Conservation (phyloP, 2,797 vertebrate species). For the Eurystomus glaucurus region DNA sequence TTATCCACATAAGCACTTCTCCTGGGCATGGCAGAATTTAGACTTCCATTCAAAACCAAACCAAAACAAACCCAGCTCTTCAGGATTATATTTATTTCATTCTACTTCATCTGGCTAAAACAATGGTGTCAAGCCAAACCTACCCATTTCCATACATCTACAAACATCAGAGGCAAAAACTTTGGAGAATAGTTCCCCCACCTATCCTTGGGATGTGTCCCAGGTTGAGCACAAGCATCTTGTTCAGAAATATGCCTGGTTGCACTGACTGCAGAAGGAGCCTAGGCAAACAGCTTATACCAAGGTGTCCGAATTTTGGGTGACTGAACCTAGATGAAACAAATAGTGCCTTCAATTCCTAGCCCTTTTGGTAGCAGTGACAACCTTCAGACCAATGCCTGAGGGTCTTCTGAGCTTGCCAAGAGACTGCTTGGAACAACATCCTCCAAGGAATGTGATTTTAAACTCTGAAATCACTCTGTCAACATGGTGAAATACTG, state of each 20-base stretch:
- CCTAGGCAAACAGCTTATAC: background rate
- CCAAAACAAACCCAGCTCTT: background rate
- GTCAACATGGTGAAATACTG: background rate
- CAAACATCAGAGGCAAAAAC: background rate
- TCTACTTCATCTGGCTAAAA: background rate
- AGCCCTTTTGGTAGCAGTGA: background rate
- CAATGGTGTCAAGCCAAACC: background rate
- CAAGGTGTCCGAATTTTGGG: background rate
- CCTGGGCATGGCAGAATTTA: background rate
- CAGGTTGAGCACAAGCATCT: background rate
- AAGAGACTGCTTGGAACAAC: background rate
- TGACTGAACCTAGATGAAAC: background rate
- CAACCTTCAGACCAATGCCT: background rate
- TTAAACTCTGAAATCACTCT: background rate
- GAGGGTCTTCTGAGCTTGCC: background rate
- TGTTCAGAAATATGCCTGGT: background rate
- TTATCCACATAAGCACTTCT: background rate
- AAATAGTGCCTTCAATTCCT: background rate
- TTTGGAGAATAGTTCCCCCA: background rate
- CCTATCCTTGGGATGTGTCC: background rate
- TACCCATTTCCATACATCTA: background rate
- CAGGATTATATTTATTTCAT: background rate
- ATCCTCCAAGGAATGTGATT: background rate
- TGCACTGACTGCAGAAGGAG: background rate
- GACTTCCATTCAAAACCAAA: background rate